Evolutionary conservation across 2,113 vertebrate genomes (phyloP), one percentile per base, ranked within the genome.

Genomic region (Limnothrissa miodon): DNA sequence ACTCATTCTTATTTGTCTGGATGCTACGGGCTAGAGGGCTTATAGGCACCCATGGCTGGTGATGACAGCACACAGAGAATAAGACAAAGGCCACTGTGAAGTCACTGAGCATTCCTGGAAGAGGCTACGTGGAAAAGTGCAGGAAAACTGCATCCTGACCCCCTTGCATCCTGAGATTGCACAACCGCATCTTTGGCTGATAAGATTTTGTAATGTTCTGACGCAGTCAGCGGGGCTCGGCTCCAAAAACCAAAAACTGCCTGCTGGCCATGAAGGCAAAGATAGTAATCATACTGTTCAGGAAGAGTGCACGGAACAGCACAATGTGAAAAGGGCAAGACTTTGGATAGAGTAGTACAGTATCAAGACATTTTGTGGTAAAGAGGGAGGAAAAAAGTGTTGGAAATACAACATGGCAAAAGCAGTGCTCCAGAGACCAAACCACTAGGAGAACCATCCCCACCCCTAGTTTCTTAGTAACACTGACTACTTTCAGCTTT

Each of bases 61-160:
- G 66, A 74, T 29, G 13, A 70, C 42, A 42, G 6, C n/a, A 11
- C 10, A 4, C 62, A 79, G 5, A 25, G 36, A 45, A 17, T 9
- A 45, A 10, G 45, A 44, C 83, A 53, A 83, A 86, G 82, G 78
- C 79, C 39, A 59, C 44, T 29, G 1, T 48, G 74, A 83, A 25
- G 70, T 39, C 29, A 36, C 29, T 17, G 25, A 0, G 33, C 17
- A 21, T 86, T 88, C 81, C 85, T 82, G 81, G 79, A 83, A 81
- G 39, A 45, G 82, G 48, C 82, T 45, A 42, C 45, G 53, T 46
- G n/a, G 48, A 44, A 23, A 82, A 82, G 39, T 11, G 33, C 44
- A 79, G 53, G 53, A 82, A 45, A 59, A 80, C 81, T 39, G 19
- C 45, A 19, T 82, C 44, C 53, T 48, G 80, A 80, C 44, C 81